phyloP scores from a whole-genome alignment of 2,113 vertebrate species.

The Phyllopteryx taeniolatus region DNA sequence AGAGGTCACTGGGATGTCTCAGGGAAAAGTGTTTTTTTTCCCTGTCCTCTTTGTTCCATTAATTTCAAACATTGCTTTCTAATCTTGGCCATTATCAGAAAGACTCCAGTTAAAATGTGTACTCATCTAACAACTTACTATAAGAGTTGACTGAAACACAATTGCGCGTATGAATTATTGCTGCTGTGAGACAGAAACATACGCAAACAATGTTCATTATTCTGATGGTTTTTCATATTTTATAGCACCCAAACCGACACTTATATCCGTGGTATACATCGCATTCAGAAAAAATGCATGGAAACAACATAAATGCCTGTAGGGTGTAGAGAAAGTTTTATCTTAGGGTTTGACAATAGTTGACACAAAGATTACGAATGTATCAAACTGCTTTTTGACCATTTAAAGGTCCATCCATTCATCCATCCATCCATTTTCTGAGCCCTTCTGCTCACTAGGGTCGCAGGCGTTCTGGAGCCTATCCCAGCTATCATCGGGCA shows the following conservation, averaged over 20 bases:
- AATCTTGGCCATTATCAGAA: constrained; percentile 52
- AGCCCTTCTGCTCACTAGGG: no score
- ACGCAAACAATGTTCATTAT: constrained; percentile 20
- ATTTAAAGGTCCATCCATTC: no score
- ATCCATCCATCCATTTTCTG: no score
- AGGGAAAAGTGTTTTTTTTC: constrained; percentile 26
- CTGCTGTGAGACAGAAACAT: no score
- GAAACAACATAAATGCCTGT: background rate
- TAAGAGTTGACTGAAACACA: no score
- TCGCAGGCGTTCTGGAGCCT: no score
- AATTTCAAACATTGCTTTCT: constrained; percentile 44
- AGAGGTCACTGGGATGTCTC: constrained; percentile 31
- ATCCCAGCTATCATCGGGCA: no score
- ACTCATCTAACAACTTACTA: constrained; percentile 42
- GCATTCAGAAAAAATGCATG: background rate
- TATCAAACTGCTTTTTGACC: no score
- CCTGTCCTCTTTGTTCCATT: constrained; percentile 23
- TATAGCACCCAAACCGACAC: background rate
- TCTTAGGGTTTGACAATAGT: no score
- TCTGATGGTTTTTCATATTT: constrained; percentile 13
- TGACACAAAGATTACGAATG: no score
- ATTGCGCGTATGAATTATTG: no score
- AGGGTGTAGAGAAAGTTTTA: background rate
- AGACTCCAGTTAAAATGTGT: constrained; percentile 31
- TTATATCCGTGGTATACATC: background rate